Conservation (phyloP, 2,888 invertebrate species). For the Drosophila meridiana region DNA sequence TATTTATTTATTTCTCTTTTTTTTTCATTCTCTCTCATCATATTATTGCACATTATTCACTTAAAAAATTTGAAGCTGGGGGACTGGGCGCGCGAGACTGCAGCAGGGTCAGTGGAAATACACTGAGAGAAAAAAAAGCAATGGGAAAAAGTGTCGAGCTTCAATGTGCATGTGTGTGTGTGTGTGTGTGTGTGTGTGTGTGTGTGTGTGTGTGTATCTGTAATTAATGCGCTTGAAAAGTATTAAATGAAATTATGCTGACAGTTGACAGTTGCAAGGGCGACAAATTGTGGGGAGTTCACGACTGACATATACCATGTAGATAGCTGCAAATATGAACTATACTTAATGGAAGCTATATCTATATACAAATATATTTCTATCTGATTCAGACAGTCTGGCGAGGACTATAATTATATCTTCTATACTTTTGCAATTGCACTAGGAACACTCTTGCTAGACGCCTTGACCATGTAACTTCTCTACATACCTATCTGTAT, state of each 20-base stretch:
- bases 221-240: slow-evolving; percentile 69
- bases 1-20: neutral
- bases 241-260: slow-evolving; percentile 60
- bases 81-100: neutral
- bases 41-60: slow-evolving; percentile 42
- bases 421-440: no score
- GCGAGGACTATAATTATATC: no score
- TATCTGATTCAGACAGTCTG: neutral
- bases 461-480: neutral
- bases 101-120: slow-evolving; percentile 15
- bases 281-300: neutral
- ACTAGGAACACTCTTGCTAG: neutral
- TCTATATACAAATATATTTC: neutral
- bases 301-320: neutral
- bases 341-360: neutral
- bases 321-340: neutral
- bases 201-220: slow-evolving; percentile 14
- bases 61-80: slow-evolving; percentile 23
- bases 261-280: slow-evolving; percentile 45
- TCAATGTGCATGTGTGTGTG: no score
- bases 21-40: slow-evolving; percentile 28
- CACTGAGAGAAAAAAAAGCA: neutral
- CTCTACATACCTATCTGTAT: neutral
- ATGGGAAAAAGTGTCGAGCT: slow-evolving; percentile 2
- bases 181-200: slow-evolving; percentile 1